phyloP scores from a whole-genome alignment of 2,888 invertebrate species.

The Eutolmus rufibarbis region DNA sequence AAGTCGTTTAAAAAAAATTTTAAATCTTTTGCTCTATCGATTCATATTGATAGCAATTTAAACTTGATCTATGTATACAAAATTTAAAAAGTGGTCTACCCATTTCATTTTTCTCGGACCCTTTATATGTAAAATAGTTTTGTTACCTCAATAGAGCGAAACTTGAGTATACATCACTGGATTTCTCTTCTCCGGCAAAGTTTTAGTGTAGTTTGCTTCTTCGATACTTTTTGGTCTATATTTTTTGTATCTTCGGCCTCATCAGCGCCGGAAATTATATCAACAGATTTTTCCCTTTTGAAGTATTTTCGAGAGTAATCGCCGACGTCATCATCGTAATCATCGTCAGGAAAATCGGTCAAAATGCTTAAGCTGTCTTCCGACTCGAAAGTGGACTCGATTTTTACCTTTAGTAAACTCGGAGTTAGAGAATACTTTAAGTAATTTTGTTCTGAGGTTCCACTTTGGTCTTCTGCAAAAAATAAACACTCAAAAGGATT shows the following conservation, averaged over 20 bases:
- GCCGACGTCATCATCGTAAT: not conserved
- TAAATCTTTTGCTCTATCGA: not conserved
- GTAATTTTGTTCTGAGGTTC: not conserved
- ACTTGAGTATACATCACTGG: too few relatives aligned
- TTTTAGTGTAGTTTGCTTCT: too few relatives aligned
- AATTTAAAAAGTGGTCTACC: too few relatives aligned
- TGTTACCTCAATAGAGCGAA: not conserved
- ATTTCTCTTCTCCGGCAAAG: too few relatives aligned
- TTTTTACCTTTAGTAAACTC: not conserved
- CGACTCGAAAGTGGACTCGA: not conserved
- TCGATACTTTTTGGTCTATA: not conserved
- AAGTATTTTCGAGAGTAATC: not conserved
- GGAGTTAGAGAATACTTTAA: not conserved
- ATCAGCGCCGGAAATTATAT: not conserved
- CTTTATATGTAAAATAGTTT: not conserved
- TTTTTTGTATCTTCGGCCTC: not conserved
- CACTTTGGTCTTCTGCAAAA: not conserved
- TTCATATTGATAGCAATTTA: too few relatives aligned
- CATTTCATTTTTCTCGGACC: not conserved
- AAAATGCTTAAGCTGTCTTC: not conserved
- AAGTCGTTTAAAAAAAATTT: not conserved
- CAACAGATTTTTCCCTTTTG: constrained; percentile 23
- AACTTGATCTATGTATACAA: too few relatives aligned
- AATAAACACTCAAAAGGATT: not conserved
- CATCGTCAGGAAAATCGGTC: not conserved